phyloP scores from a whole-genome alignment of 2,888 invertebrate species.

The Bombyx huttoni region DNA sequence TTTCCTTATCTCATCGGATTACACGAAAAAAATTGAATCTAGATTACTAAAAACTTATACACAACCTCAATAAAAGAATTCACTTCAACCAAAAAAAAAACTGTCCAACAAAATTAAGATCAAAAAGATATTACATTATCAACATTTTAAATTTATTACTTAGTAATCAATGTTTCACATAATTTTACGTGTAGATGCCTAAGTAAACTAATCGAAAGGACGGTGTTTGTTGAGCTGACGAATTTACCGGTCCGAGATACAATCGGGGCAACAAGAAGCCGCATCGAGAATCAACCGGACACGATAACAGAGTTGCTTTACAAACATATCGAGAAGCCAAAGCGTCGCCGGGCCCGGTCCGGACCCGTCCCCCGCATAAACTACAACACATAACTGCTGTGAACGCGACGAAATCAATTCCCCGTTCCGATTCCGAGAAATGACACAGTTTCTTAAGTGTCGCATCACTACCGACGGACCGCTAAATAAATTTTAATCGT shows the following conservation, averaged over 20 bases:
- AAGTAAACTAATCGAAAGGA: constrained; percentile 51
- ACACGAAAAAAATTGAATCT: too few species aligned
- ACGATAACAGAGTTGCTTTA: constrained; percentile 50
- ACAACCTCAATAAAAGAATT: too few species aligned
- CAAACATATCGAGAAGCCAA: constrained; percentile 34
- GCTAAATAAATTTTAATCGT: constrained; percentile 67
- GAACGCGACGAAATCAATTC: constrained; percentile 68
- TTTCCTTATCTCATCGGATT: constrained; percentile 1
- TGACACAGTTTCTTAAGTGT: constrained; percentile 71
- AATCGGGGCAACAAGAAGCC: constrained; percentile 61
- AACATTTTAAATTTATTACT: constrained; percentile 35
- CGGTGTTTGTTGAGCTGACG: constrained; percentile 44
- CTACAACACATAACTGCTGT: constrained; percentile 61
- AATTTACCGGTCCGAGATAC: constrained; percentile 60
- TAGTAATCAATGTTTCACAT: constrained; percentile 47
- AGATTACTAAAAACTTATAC: too few species aligned
- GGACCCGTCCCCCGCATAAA: constrained; percentile 42
- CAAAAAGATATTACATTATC: constrained; percentile 11
- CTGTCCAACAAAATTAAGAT: background rate
- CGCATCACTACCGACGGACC: constrained; percentile 68
- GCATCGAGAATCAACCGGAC: constrained; percentile 38
- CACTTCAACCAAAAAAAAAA: too few species aligned
- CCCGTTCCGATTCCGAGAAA: constrained; percentile 67
- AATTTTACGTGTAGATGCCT: constrained; percentile 34
- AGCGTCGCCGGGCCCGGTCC: constrained; percentile 15